Conservation (phyloP, 2,888 invertebrate species). For the Tetropium fuscum region DNA sequence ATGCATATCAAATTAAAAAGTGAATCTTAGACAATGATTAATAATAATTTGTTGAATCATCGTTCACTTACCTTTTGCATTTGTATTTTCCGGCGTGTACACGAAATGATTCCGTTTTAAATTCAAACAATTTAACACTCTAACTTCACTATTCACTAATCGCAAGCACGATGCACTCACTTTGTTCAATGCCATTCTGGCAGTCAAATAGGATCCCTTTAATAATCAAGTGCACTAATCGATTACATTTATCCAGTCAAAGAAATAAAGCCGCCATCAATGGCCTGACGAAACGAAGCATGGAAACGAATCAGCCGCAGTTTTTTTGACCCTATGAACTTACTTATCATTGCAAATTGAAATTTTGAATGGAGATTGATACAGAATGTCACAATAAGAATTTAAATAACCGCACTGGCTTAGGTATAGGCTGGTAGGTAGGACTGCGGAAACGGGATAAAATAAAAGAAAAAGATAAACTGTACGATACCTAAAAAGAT, state of each 20-base stretch:
- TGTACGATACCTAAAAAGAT: too few species aligned
- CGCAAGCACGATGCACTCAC: constrained; percentile 47
- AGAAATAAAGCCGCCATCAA: too few species aligned
- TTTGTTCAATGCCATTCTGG: constrained; percentile 54
- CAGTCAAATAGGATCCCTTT: too few species aligned
- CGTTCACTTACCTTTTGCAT: constrained; percentile 66
- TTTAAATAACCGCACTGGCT: background rate
- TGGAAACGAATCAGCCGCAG: background rate
- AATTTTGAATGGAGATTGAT: constrained; percentile 1
- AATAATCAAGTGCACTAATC: too few species aligned
- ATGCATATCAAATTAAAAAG: background rate
- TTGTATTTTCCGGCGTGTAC: constrained; percentile 71
- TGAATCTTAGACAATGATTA: background rate
- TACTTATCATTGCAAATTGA: background rate
- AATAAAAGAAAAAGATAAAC: too few species aligned
- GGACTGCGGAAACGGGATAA: too few species aligned
- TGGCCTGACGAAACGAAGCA: constrained; percentile 2
- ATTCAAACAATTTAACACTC: constrained; percentile 47
- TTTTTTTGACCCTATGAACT: constrained; percentile 8
- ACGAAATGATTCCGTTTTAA: constrained; percentile 69
- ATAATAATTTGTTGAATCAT: too few species aligned
- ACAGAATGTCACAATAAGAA: background rate
- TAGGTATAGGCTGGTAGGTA: too few species aligned
- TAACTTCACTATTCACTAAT: constrained; percentile 42
- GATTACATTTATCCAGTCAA: too few species aligned